These are phyloP conservation scores for Nautilus pompilius DNA, from an alignment of 1,140 invertebrate species.

Conservation along the genomic window DNA sequence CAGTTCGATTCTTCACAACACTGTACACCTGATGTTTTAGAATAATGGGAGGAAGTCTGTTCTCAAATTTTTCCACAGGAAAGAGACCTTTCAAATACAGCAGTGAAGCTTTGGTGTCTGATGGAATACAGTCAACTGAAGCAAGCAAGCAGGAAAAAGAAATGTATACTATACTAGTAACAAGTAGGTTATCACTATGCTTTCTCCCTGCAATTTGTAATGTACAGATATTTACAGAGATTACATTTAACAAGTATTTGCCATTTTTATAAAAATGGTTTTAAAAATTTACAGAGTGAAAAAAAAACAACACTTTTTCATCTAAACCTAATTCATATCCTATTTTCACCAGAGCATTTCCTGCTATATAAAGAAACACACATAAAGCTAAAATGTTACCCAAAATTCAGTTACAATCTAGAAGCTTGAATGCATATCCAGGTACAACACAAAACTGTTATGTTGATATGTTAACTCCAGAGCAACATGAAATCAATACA, in stretches of 20 bases:
- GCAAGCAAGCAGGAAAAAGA: neutral
- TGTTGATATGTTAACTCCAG: too few relatives aligned
- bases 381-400: too few relatives aligned
- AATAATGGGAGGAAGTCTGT: slow-evolving; percentile 46
- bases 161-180: neutral
- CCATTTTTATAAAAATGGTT: too few relatives aligned
- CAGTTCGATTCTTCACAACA: slow-evolving; percentile 44
- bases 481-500: too few relatives aligned
- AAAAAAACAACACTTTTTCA: slow-evolving; percentile 48
- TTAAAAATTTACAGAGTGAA: too few relatives aligned
- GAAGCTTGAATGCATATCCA: too few relatives aligned
- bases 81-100: slow-evolving; percentile 39
- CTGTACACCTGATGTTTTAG: slow-evolving; percentile 54
- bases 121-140: slow-evolving; percentile 18
- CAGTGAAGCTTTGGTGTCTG: slow-evolving; percentile 31
- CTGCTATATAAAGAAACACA: slow-evolving; percentile 45
- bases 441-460: too few relatives aligned
- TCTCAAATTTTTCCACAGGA: slow-evolving; percentile 49
- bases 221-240: too few relatives aligned
- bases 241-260: too few relatives aligned
- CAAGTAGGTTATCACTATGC: too few relatives aligned
- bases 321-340: slow-evolving; percentile 43
- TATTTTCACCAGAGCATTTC: slow-evolving; percentile 51
- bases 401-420: too few relatives aligned
- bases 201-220: too few relatives aligned